phyloP scores from a whole-genome alignment of 2,888 invertebrate genomes.

The Dasysyrphus tricinctus region DNA sequence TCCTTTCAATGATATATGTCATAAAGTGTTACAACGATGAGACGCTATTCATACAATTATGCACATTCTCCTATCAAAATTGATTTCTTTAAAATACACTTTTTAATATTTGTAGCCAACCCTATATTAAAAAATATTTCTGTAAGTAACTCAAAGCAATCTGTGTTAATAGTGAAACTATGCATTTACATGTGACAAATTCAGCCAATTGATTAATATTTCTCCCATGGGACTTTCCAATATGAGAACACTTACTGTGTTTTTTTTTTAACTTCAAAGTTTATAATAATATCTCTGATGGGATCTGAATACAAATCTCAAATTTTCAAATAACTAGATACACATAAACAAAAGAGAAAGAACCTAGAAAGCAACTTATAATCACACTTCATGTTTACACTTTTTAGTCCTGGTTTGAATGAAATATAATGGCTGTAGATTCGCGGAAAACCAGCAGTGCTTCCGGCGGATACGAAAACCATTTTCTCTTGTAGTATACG shows the following conservation, averaged over 20 bases:
- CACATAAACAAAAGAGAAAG: conserved; percentile 14
- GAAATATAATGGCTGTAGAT: conserved; percentile 32
- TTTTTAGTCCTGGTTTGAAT: conserved; percentile 20
- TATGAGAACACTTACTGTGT: not conserved
- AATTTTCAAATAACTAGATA: conserved; percentile 19
- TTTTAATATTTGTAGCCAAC: too few species aligned
- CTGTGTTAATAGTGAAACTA: too few species aligned
- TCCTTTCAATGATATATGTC: too few species aligned
- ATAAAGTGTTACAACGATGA: too few species aligned
- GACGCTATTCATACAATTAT: too few species aligned
- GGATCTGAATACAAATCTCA: not conserved
- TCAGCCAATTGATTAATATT: too few species aligned
- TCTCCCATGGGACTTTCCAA: not conserved
- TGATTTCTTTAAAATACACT: too few species aligned
- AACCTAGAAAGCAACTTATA: conserved; percentile 16
- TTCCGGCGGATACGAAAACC: conserved; percentile 30
- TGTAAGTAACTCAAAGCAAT: too few species aligned
- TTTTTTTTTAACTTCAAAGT: conserved; percentile 4
- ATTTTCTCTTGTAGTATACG: conserved; percentile 16
- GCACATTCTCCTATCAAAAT: too few species aligned
- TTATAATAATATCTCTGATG: not conserved
- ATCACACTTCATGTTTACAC: conserved; percentile 43
- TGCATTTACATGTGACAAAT: too few species aligned
- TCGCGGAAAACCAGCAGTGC: conserved; percentile 29
- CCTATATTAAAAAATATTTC: too few species aligned